Evolutionary conservation across 2,113 vertebrate species (phyloP).

Genomic region (Phalacrocorax pelagicus): DNA sequence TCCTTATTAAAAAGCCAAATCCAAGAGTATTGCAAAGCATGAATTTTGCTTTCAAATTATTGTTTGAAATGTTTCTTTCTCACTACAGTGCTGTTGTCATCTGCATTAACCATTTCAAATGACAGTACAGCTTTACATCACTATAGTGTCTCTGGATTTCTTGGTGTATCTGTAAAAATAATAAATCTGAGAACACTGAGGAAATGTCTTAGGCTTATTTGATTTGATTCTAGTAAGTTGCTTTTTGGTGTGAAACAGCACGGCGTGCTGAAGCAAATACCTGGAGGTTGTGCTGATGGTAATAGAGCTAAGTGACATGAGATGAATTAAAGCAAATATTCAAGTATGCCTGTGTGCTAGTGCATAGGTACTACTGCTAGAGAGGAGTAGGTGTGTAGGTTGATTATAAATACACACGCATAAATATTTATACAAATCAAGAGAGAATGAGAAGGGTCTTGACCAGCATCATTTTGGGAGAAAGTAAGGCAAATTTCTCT

Average conservation of each 20-base stretch:
- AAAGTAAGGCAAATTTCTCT: background rate
- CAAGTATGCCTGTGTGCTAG: background rate
- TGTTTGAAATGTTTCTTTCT: conserved; percentile 10
- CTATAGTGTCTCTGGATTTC: background rate
- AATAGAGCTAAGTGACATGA: background rate
- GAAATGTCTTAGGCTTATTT: background rate
- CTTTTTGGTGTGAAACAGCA: background rate
- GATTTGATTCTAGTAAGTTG: background rate
- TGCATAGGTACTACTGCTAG: background rate
- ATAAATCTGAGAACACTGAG: background rate
- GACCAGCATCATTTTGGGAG: background rate
- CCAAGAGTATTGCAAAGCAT: conserved; percentile 28
- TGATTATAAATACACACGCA: background rate
- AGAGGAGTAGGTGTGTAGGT: background rate
- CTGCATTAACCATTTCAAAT: conserved; percentile 10
- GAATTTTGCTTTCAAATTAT: conserved; percentile 49
- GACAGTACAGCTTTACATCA: background rate
- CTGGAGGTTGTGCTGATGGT: background rate
- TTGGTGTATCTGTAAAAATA: background rate
- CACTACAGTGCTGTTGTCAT: background rate
- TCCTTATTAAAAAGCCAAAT: conserved; percentile 62
- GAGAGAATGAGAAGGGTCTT: background rate
- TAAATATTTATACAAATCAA: background rate
- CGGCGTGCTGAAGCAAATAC: background rate
- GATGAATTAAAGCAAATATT: background rate